Evolutionary conservation across 2,888 invertebrate species (phyloP), one percentile per base, ranked within the genome.

Genomic region (Dorcus hopei): DNA sequence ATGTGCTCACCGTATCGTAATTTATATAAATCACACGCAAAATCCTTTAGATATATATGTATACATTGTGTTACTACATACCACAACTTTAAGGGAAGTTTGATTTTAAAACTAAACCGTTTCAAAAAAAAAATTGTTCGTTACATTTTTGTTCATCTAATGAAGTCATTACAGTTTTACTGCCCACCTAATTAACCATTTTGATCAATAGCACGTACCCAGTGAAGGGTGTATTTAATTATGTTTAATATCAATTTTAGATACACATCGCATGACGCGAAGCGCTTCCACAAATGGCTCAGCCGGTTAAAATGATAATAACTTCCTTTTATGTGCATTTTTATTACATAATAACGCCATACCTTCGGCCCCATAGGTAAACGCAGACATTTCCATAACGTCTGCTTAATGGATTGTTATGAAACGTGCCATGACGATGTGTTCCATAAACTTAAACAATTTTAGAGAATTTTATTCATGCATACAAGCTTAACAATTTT

Each of bases 201-300:
- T 42, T 45, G 43, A 53, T 53, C 53, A 53, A 53, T 53, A 42
- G 53, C 45, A 8, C 11, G 53, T 43, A 53, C 43, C 19, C 53
- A 53, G 43, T 53, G 41, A 23, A 53, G 43, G 38, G 53, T 53
- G 53, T 53, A 53, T 53, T 53, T 53, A 53, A 53, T 53, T 53
- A 53, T 33, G 14, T 53, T 38, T 43, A 53, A 53, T 53, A 53
- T 53, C 45, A 53, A 53, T 53, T 53, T 53, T 38, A 41, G 53
- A 53, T 53, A 53, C 53, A 16, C 53, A 41, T 41, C 52, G 19
- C 43, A 33, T 23, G 16, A 39, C 8, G 23, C 23, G 16, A 45
- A 45, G 23, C 9, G 45, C 14, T 45, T 19, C 45, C 9, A 9
- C 45, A 45, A 45, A 45, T 23, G 45, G 23, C 45, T 16, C 45